Base-by-base conservation (phyloP, 2,113 vertebrate genomes). In the Melanerpes formicivorus region DNA sequence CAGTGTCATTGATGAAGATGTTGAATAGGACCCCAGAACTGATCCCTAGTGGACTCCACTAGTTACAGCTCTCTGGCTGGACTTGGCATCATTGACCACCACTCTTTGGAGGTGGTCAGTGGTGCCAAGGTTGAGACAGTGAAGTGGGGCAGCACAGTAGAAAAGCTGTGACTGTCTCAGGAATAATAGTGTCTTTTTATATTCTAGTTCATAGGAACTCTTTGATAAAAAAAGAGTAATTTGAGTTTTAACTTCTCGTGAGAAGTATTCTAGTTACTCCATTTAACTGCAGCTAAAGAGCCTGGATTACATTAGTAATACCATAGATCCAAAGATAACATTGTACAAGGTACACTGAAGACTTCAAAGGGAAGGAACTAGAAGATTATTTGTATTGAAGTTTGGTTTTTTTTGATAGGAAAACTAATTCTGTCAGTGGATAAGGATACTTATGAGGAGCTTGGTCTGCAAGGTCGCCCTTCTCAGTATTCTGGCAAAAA, bases 391-490 rank as follows among this genome's bases (percentile, higher is more conserved):
- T 59, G 6, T 80, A 58, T 55, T 90, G 63, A 93, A 73, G 13
- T 80, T 59, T 81, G 50, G 50, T 6, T 63, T 89, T 95, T 85
- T 23, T 90, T 93, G 64, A 22, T 89, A 99, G 99, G 99, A 84
- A 98, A 97, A 62, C 96, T 99, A 80, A 97, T 98, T 95, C 95
- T 99, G 15, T 99, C 99, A 46, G 96, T 99, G 93, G 98, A 99
- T 93, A 99, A 99, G 94, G 99, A 99, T 94, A 98, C 98, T 3
- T 99, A 99, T 2, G 98, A 99, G 95, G 95, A 98, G 46, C 97
- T 98, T 95, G 99, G 99, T 50, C 94, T 99, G 46, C 98, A 99
- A 59, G 99, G 99, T 58, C 97, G 29, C 72, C 98, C 98, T 11
- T 99, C 99, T 48, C 97, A 42, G 29, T 99, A 98, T 97, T 98